Percentiles rank a stretch among this genome's conserved stretches.
phyloP scores from a whole-genome alignment of 2,113 vertebrate species.

The Neoarius graeffei region DNA sequence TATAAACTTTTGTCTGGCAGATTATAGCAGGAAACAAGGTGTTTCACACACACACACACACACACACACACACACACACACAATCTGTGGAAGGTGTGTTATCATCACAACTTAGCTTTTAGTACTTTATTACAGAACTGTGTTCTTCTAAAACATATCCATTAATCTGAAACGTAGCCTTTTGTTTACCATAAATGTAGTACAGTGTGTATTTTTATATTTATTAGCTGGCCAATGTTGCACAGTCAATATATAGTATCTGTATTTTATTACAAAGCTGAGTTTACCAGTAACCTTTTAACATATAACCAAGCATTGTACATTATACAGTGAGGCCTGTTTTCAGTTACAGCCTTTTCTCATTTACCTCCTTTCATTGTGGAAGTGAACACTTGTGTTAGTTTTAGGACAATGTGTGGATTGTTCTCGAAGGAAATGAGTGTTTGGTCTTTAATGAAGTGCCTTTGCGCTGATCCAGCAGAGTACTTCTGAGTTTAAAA shows the following conservation, averaged over 20 bases:
- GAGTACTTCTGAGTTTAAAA: conserved; percentile 30
- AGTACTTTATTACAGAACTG: neutral
- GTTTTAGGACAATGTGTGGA: conserved; percentile 44
- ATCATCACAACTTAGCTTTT: neutral
- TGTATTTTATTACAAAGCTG: neutral
- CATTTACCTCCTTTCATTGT: conserved; percentile 21
- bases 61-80: neutral
- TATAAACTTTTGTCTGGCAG: conserved; percentile 16
- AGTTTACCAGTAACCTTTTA: neutral
- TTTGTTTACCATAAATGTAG: neutral
- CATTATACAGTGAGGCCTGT: conserved; percentile 20
- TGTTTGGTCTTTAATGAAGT: conserved; percentile 28
- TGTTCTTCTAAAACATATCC: neutral
- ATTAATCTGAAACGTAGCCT: neutral
- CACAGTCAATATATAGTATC: neutral
- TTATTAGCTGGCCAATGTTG: neutral
- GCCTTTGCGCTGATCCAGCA: neutral
- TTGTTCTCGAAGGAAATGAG: conserved; percentile 49
- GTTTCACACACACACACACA: neutral
- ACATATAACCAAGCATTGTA: neutral
- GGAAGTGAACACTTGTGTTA: conserved; percentile 39
- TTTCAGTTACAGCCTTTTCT: conserved; percentile 44
- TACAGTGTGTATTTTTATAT: neutral
- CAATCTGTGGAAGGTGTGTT: neutral
- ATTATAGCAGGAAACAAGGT: conserved; percentile 20